Evolutionary conservation across 2,888 invertebrate genomes (phyloP).

Genomic region (Teleiodes luculella): DNA sequence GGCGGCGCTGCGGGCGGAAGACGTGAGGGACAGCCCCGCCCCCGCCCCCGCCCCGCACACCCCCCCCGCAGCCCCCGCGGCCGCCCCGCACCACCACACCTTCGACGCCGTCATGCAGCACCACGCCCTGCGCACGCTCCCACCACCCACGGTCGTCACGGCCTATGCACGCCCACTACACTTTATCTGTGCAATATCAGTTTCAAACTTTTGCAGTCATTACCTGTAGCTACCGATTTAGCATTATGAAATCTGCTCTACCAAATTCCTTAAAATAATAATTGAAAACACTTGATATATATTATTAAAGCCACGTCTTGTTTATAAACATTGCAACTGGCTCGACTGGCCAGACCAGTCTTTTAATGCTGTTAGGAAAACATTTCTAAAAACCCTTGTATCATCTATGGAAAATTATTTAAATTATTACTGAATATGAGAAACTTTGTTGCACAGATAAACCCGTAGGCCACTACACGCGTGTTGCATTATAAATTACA

Average conservation of each 20-base stretch:
- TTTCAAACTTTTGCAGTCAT: no score
- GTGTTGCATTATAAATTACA: constrained; percentile 17
- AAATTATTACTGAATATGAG: no score
- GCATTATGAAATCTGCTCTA: no score
- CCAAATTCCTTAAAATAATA: no score
- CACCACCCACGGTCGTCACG: constrained; percentile 54
- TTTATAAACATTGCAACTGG: no score
- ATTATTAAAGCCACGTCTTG: no score
- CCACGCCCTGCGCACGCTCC: constrained; percentile 70
- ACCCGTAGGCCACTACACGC: constrained; percentile 18
- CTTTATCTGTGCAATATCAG: constrained; percentile 34
- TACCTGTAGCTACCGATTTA: no score
- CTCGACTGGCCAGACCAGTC: no score
- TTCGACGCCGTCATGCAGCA: constrained; percentile 78
- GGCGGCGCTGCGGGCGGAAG: constrained; percentile 73
- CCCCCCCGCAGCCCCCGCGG: constrained; percentile 40
- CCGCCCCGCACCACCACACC: constrained; percentile 72
- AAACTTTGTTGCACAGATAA: constrained; percentile 16
- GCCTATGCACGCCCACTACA: constrained; percentile 23
- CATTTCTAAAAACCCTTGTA: no score
- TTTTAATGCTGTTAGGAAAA: no score
- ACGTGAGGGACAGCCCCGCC: constrained; percentile 64
- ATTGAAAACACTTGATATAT: no score
- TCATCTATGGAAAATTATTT: no score
- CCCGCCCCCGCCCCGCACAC: constrained; percentile 38